phyloP scores from a whole-genome alignment of 2,797 vertebrate genomes.

The Enteromius treurensis region DNA sequence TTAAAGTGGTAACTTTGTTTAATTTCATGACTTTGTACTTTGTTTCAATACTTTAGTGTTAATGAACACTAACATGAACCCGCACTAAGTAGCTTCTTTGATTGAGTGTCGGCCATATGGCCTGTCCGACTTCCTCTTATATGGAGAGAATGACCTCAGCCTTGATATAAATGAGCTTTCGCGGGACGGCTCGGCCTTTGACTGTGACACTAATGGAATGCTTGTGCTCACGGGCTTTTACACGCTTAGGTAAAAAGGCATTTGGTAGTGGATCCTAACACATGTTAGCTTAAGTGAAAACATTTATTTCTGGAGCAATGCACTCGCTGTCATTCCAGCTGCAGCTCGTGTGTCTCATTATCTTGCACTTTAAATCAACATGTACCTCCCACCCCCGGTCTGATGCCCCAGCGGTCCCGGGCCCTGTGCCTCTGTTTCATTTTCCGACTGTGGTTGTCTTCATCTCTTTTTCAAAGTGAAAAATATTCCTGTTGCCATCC shows the following conservation, averaged over 20 bases:
- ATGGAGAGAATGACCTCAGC: constrained; percentile 45
- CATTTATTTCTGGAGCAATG: constrained; percentile 53
- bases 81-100: constrained; percentile 13
- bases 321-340: constrained; percentile 48
- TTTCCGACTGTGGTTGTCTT: constrained; percentile 3
- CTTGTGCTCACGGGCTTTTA: constrained; percentile 47
- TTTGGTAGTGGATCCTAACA: constrained; percentile 51
- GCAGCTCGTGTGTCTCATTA: constrained; percentile 50
- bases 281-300: constrained; percentile 55
- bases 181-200: constrained; percentile 48
- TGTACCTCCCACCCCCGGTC: constrained; percentile 44
- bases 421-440: constrained; percentile 5
- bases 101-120: constrained; percentile 34
- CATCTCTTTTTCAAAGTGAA: constrained; percentile 65
- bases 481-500: constrained; percentile 77
- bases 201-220: constrained; percentile 57
- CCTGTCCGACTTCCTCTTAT: constrained; percentile 18
- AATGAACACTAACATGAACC: constrained; percentile 19
- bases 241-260: constrained; percentile 45
- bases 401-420: constrained; percentile 10
- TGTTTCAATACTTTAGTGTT: constrained; percentile 6
- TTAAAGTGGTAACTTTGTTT: constrained; percentile 3
- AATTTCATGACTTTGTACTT: constrained; percentile 28
- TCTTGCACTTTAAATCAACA: constrained; percentile 67
- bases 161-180: constrained; percentile 56